phyloP scores from a whole-genome alignment of 2,113 vertebrate species.

The Oryzias javanicus region DNA sequence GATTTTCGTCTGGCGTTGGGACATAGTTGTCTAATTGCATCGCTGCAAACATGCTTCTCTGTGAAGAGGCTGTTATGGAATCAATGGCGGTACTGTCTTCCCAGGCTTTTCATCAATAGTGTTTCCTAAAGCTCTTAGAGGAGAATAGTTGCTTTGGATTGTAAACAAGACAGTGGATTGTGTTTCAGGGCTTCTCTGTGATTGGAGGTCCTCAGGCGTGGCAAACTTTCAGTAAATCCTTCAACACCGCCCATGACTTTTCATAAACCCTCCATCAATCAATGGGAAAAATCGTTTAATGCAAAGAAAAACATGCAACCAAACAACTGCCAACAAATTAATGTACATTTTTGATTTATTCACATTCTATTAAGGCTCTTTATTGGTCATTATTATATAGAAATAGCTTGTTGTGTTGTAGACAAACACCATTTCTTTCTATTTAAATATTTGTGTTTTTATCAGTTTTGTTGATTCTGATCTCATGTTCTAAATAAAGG shows the following conservation, averaged over 20 bases:
- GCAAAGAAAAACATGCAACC: constrained; percentile 31
- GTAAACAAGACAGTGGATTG: constrained; percentile 65
- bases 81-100: constrained; percentile 43
- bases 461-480: too few species aligned
- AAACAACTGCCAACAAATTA: constrained; percentile 37
- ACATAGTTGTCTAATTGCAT: constrained; percentile 62
- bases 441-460: too few species aligned
- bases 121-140: constrained; percentile 44
- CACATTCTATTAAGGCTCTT: not conserved
- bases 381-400: not conserved
- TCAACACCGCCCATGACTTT: constrained; percentile 52
- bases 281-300: constrained; percentile 42
- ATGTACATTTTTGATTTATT: constrained; percentile 8
- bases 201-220: constrained; percentile 51
- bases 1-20: constrained; percentile 19
- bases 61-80: constrained; percentile 50
- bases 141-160: constrained; percentile 51
- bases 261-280: constrained; percentile 54
- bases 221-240: constrained; percentile 51
- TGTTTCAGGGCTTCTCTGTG: constrained; percentile 46
- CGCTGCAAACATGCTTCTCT: constrained; percentile 51
- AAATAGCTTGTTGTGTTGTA: too few species aligned
- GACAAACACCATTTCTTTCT: too few species aligned
- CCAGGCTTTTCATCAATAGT: constrained; percentile 14
- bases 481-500: too few species aligned